Conservation (phyloP, 2,113 vertebrate genomes). For the Microcebus tavaratra region DNA sequence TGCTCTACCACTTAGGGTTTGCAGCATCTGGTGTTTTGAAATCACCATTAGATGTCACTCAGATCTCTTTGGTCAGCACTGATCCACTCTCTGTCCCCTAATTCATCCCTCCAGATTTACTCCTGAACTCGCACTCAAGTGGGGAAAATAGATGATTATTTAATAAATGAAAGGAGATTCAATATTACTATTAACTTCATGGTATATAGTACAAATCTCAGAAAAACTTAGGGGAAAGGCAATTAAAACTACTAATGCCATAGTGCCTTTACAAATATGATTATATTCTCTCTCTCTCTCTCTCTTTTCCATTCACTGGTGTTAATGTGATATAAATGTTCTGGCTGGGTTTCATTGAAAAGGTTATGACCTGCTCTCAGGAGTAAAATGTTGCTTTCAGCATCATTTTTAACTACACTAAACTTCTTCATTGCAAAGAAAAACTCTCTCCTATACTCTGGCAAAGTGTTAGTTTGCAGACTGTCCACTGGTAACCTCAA, state of each 20-base stretch:
- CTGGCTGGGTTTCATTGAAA: conserved; percentile 55
- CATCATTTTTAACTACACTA: background rate
- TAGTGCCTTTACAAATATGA: conserved; percentile 22
- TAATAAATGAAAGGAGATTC: background rate
- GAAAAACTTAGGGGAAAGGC: conserved; percentile 50
- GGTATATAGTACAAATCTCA: conserved; percentile 34
- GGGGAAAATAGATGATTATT: conserved; percentile 39
- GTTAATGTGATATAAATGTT: conserved; percentile 62
- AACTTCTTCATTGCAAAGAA: background rate
- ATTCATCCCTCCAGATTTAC: conserved; percentile 66
- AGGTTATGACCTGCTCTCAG: conserved; percentile 48
- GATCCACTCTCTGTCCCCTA: conserved; percentile 66
- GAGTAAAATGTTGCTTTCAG: conserved; percentile 48
- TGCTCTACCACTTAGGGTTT: conserved; percentile 77
- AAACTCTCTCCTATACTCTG: conserved; percentile 15
- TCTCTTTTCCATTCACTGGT: background rate
- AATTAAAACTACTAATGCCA: conserved; percentile 48
- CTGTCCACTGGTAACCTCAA: background rate
- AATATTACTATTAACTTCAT: background rate
- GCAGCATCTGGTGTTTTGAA: conserved; percentile 81
- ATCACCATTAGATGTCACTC: conserved; percentile 77
- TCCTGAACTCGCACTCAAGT: conserved; percentile 33
- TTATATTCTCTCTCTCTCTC: background rate
- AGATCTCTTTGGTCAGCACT: conserved; percentile 52
- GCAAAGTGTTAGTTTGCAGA: background rate